Conservation (phyloP, 2,113 vertebrate species). For the Chiloscyllium plagiosum region DNA sequence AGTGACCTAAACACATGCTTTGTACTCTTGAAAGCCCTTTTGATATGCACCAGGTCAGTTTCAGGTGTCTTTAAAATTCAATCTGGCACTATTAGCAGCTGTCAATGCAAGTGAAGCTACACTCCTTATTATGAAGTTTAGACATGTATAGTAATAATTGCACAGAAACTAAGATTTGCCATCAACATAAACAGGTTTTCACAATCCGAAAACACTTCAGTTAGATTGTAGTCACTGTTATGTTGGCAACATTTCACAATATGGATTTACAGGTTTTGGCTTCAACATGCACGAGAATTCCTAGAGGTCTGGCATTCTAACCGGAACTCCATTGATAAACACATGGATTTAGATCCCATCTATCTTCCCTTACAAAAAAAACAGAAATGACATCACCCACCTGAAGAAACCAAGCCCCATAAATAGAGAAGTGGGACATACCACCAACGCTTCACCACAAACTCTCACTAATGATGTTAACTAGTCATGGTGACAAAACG, state of each 20-base stretch:
- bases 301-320: too few relatives aligned
- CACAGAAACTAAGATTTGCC: not conserved
- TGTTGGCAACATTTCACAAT: not conserved
- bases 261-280: too few relatives aligned
- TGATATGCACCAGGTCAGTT: not conserved
- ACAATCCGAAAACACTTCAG: not conserved
- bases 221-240: not conserved
- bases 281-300: too few relatives aligned
- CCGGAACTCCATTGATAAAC: too few relatives aligned
- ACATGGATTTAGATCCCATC: too few relatives aligned
- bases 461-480: too few relatives aligned
- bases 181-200: not conserved
- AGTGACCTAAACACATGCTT: not conserved
- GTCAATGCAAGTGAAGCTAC: not conserved
- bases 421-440: too few relatives aligned
- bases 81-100: not conserved
- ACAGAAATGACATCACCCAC: too few relatives aligned
- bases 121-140: not conserved
- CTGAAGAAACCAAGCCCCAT: too few relatives aligned
- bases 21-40: not conserved
- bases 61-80: not conserved
- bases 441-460: too few relatives aligned
- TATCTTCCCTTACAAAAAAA: too few relatives aligned
- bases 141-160: not conserved
- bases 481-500: too few relatives aligned